These are phyloP conservation scores for Pantherophis alleghaniensis DNA, from an alignment of 2,797 vertebrate species.

Conservation along the genomic window DNA sequence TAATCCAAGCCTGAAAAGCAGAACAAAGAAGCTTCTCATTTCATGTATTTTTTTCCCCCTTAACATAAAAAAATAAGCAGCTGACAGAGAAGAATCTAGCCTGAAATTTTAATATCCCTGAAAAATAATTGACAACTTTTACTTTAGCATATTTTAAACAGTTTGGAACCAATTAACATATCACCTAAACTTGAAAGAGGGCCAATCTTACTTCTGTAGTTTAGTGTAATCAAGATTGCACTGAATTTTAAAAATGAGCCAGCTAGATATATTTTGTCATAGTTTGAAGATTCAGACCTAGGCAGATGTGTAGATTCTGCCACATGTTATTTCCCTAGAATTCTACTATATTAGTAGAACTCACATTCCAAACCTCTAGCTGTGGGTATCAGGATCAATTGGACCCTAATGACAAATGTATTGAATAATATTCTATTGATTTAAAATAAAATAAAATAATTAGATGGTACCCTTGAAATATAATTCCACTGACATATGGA, in stretches of 20 bases:
- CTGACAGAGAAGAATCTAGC: conserved; percentile 54
- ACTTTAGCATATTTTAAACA: conserved; percentile 64
- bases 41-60: conserved; percentile 49
- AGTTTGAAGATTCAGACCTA: conserved; percentile 42
- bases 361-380: background rate
- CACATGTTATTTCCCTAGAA: background rate
- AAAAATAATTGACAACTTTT: conserved; percentile 62
- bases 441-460: background rate
- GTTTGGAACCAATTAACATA: conserved; percentile 70
- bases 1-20: conserved; percentile 48
- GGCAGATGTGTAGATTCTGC: background rate
- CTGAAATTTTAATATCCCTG: conserved; percentile 55
- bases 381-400: background rate
- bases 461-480: background rate
- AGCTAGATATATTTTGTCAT: conserved; percentile 26
- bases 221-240: conserved; percentile 56
- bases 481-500: conserved; percentile 28
- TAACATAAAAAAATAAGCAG: conserved; percentile 35
- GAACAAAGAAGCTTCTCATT: conserved; percentile 34
- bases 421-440: background rate
- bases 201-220: conserved; percentile 51
- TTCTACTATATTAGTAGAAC: background rate
- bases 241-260: conserved; percentile 50
- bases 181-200: conserved; percentile 68
- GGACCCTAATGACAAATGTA: conserved; percentile 31